These are phyloP conservation scores for Tragelaphus imberbis DNA, from an alignment of 2,113 vertebrate species.

Conservation along the genomic window DNA sequence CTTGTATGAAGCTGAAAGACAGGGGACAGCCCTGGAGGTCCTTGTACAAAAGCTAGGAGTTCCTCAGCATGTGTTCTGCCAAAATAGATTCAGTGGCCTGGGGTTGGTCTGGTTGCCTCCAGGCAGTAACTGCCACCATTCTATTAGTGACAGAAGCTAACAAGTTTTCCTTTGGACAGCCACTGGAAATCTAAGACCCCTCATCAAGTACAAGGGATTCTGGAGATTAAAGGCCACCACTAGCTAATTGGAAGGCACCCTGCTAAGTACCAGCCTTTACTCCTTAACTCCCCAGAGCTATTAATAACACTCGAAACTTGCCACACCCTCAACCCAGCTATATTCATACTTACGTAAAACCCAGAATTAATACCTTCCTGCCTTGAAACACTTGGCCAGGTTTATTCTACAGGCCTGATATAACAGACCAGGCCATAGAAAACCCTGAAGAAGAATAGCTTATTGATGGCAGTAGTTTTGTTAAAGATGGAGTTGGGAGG, in stretches of 20 bases:
- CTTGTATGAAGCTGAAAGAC: neutral
- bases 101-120: neutral
- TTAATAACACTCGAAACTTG: neutral
- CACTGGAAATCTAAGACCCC: neutral
- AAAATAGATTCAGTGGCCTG: neutral
- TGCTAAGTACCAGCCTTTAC: neutral
- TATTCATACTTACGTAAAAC: neutral
- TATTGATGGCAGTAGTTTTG: neutral
- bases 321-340: neutral
- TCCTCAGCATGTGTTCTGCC: neutral
- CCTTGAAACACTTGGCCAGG: neutral
- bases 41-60: neutral
- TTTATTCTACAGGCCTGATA: neutral
- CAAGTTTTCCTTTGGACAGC: neutral
- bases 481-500: neutral
- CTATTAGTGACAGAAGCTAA: neutral
- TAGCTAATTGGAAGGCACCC: neutral
- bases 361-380: neutral
- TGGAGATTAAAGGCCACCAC: neutral
- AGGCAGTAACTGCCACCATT: neutral
- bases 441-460: neutral
- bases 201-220: neutral
- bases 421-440: neutral
- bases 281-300: neutral
- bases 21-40: neutral